Base-by-base conservation (phyloP, 2,888 invertebrate species). In the Rhingia rostrata region DNA sequence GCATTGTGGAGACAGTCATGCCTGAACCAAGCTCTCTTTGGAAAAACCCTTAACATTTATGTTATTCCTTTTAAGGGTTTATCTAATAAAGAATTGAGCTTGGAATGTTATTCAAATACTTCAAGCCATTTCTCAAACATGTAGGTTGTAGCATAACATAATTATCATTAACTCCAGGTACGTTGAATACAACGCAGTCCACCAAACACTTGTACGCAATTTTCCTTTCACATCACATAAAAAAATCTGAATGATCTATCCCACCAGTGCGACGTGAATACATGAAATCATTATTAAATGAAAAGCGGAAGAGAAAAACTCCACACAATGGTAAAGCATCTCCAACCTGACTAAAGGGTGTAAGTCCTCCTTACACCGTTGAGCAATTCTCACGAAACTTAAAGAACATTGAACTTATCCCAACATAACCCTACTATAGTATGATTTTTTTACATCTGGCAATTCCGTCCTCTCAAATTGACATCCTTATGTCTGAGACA, bases 371-470 rank as follows among this genome's bases (percentile, higher is more conserved):
- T 54, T 60, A 51, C 66, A 72, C 49, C 67, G 45, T 63, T 63
- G 60, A 66, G n/a, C n/a, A n/a, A n/a, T n/a, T 22, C 22, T 22
- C 22, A 22, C 60, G 60, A 66, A 67, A 70, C 56, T 47, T 56
- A 74, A 69, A 83, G 83, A 69, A 69, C 78, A 78, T 83, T 83
- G 83, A 83, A 83, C 83, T 63, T 69, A 54, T 39, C 43, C 64
- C 33, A 49, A 51, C 63, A 37, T 5, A 33, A 45, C 60, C 74
- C 35, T 45, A 41, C 41, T 12, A 30, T 6, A 10, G 7, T 14
- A 66, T 30, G 7, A n/a, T n/a, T n/a, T 4, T n/a, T n/a, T 49
- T 14, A 6, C 41, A 63, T 73, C 83, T 83, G 83, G 83, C 69
- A 83, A 64, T 49, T 32, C 73, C 35, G n/a, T 6, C 7, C 43